A percentile compares a stretch with the other conserved stretches of the same genome.
Conservation (phyloP, 1,140 invertebrate species). For the Drosophila nebulosa region DNA sequence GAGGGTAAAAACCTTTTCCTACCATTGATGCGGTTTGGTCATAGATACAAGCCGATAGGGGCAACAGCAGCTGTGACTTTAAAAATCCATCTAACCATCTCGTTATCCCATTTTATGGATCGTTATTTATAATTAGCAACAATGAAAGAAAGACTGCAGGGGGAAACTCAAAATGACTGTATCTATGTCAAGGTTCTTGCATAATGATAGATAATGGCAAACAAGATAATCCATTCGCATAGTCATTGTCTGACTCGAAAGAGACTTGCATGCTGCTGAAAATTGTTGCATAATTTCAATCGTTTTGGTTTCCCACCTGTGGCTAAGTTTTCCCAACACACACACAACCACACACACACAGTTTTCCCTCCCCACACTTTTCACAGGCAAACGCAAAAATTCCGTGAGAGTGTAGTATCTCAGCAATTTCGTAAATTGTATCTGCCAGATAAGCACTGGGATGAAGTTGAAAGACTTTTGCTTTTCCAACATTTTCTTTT, state of each 20-base stretch:
- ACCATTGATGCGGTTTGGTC: conserved; percentile 4
- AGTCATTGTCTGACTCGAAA: not conserved
- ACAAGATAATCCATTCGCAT: conserved; percentile 2
- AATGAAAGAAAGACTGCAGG: not conserved
- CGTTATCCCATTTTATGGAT: not conserved
- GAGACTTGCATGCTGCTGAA: conserved; percentile 7
- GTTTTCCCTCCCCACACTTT: conserved; percentile 38
- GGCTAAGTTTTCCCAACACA: conserved; percentile 19
- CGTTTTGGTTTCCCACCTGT: conserved; percentile 18
- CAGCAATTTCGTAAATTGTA: conserved; percentile 74
- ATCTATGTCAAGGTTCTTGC: conserved; percentile 34
- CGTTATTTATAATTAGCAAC: conserved; percentile 14
- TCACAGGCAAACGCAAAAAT: conserved; percentile 25
- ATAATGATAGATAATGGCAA: conserved; percentile 12
- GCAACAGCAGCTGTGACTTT: conserved; percentile 10
- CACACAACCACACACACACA: too few species aligned
- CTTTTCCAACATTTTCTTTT: conserved; percentile 42
- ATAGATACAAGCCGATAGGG: conserved; percentile 9
- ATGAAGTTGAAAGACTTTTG: conserved; percentile 47
- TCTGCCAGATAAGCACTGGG: conserved; percentile 55
- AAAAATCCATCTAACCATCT: not conserved
- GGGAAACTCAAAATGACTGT: too few species aligned
- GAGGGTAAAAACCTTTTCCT: conserved; percentile 22
- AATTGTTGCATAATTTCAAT: conserved; percentile 45
- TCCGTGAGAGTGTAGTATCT: conserved; percentile 69